phyloP scores from a whole-genome alignment of 1,140 invertebrate species.

The Choristoneura fumiferana region DNA sequence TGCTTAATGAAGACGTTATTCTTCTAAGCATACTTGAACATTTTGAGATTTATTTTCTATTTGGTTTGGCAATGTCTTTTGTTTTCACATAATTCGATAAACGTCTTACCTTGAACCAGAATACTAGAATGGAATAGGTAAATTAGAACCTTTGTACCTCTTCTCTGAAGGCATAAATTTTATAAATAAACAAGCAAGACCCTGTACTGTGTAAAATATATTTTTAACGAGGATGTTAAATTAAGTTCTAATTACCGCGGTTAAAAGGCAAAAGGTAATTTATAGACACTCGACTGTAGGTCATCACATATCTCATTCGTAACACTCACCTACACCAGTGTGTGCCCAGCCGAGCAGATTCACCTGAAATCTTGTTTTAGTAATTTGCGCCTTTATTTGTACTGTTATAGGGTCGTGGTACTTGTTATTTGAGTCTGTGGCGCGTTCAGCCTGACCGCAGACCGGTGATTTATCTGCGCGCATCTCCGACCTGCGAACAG shows the following conservation, averaged over 20 bases:
- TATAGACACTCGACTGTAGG: conserved; percentile 3
- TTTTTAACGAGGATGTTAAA: conserved; percentile 8
- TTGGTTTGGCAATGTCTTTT: background rate
- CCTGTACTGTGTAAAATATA: background rate
- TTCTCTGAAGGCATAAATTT: background rate
- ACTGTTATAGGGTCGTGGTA: background rate
- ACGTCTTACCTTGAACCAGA: too few relatives aligned
- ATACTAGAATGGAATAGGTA: too few relatives aligned
- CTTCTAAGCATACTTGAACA: conserved; percentile 25
- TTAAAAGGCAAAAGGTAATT: background rate
- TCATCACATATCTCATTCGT: conserved; percentile 55
- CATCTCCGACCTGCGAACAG: conserved; percentile 72
- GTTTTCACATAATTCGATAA: too few relatives aligned
- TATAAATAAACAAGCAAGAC: background rate
- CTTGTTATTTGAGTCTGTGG: background rate
- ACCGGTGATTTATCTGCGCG: conserved; percentile 69
- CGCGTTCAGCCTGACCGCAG: conserved; percentile 31
- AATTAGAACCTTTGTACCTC: too few relatives aligned
- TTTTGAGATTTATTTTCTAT: conserved; percentile 23
- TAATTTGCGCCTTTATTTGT: background rate
- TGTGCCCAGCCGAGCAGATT: background rate
- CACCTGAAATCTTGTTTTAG: background rate
- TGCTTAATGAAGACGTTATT: too few relatives aligned
- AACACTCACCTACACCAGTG: conserved; percentile 56
- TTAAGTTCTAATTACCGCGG: background rate